Conservation (phyloP, 2,113 vertebrate species). For the Siniperca knerii region DNA sequence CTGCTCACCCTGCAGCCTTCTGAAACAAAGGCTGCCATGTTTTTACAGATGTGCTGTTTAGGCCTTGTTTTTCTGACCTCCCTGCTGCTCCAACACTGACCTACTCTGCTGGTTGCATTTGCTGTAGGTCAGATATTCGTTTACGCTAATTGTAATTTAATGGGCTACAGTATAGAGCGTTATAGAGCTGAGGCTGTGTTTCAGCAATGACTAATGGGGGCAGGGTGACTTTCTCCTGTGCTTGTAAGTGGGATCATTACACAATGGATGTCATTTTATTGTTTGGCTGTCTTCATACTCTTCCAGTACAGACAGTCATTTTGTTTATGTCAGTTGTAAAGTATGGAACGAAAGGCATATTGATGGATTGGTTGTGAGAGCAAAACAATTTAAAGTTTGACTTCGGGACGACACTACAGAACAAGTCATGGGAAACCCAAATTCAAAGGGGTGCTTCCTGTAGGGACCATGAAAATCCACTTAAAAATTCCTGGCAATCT, state of each 20-base stretch:
- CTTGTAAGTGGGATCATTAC: slow-evolving; percentile 45
- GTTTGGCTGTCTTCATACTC: slow-evolving; percentile 34
- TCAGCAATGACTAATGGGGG: slow-evolving; percentile 18
- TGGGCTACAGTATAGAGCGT: background rate
- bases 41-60: slow-evolving; percentile 62
- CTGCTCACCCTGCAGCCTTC: slow-evolving; percentile 65
- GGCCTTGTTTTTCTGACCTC: slow-evolving; percentile 65
- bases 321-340: slow-evolving; percentile 50
- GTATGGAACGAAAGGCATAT: background rate
- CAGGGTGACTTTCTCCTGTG: slow-evolving; percentile 24
- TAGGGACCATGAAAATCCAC: background rate
- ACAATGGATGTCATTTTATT: slow-evolving; percentile 43
- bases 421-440: background rate
- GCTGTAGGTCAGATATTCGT: slow-evolving; percentile 23
- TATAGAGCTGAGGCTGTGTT: slow-evolving; percentile 11
- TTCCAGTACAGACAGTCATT: slow-evolving; percentile 57
- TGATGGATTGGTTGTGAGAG: background rate
- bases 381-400: no score
- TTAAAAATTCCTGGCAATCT: background rate
- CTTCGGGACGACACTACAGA: background rate
- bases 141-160: slow-evolving; percentile 22
- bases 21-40: slow-evolving; percentile 76
- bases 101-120: slow-evolving; percentile 21
- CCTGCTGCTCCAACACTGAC: slow-evolving; percentile 36
- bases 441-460: background rate